Evolutionary conservation across 2,888 invertebrate species (phyloP), one percentile per base, ranked within the genome.

Genomic region (Himalopsyche anomala): DNA sequence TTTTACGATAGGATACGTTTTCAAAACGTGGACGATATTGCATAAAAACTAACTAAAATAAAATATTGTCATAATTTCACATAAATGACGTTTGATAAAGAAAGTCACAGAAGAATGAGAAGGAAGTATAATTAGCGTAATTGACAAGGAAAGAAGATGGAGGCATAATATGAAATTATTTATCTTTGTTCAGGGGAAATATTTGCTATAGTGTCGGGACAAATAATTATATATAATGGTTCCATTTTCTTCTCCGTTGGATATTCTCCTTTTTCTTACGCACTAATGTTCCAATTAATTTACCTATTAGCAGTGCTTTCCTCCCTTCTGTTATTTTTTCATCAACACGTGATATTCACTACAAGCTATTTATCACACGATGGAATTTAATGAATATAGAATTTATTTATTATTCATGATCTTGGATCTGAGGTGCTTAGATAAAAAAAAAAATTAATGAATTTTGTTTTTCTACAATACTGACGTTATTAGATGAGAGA

Each of bases 221-320:
- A 62, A 19, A 62, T 62, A 62, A 62, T 62, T 62, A 19, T 62
- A 62, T 19, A n/a, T 28, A 62, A 62, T 62, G 62, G n/a, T 9
- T 19, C 62, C 62, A 62, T 62, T 62, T 28, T 62, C 62, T 56
- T 19, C 62, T 62, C 11, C 62, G 51, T 51, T 62, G 62, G 62
- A 62, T 62, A n/a, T 19, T 62, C 8, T 62, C 11, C 19, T 62
- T 11, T 62, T 62, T 62, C 62, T 62, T 62, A 62, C 28, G 8
- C 28, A 62, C 62, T 28, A 62, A 62, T 62, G n/a, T 62, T 62
- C 62, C 62, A 62, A 62, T 62, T 62, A 62, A 62, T 62, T 62
- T 62, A 62, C 62, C 62, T 62, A 62, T 19, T 62, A 19, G 62
- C 19, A 19, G 9, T 62, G 19, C 19, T n/a, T 19, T 28, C 2